Base-by-base conservation (phyloP, 2,113 vertebrate species). In the Psettodes erumei region DNA sequence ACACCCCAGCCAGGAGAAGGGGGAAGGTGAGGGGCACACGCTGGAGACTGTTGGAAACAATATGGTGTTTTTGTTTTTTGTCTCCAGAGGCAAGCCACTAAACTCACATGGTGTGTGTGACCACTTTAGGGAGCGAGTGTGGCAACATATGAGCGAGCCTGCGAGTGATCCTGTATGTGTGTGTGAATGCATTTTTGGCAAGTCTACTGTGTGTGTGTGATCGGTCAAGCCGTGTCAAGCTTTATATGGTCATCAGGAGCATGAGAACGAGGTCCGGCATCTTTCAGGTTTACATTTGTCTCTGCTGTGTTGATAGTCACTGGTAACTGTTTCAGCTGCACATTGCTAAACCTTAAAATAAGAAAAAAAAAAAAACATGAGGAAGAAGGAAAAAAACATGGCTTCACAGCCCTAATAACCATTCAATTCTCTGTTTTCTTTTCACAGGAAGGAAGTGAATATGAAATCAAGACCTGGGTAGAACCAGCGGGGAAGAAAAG, bases 221-320 rank as follows among this genome's bases (percentile, higher is more conserved):
- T 84, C 15, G 48, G 73, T 63, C 69, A 27, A 72, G 83, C 77
- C 84, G 37, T 70, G 58, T 50, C 59, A 0, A 77, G 30, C 90
- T 93, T 90, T 91, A 92, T 92, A 90, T 93, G 90, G 91, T 89
- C 90, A 89, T 66, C 55, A 68, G 73, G 53, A 75, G 68, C 12
- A 16, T n/a, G 63, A 28, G 77, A 81, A 67, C 60, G 73, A 50
- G 15, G 62, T 75, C 65, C 59, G 62, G 73, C 75, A 70, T 81
- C 71, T 30, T 69, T 23, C 62, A 65, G 61, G 84, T 88, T 89
- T 90, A 85, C 82, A 71, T 80, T 86, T 0, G 43, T 63, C 65
- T 45, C 18, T 5, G 68, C 53, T 86, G 73, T 88, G 88, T 68
- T 77, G 59, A 81, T 32, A 80, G 61, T 84, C 76, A 60, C 55